phyloP scores from a whole-genome alignment of 92 coral and sea anemone genomes.

The Pocillopora grandis region DNA sequence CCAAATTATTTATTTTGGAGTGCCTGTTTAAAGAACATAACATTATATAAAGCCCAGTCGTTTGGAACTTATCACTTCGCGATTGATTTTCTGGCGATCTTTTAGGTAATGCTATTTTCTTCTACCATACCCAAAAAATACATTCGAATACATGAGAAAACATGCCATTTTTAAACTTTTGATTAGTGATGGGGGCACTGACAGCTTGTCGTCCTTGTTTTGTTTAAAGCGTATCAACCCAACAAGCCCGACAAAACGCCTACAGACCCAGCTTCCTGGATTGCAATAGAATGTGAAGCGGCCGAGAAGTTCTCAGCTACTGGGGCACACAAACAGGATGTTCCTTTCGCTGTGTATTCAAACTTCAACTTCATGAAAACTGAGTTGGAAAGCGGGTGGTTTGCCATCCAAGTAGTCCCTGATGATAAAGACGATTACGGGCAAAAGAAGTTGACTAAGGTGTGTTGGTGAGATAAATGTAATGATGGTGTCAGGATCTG shows the following conservation, averaged over 20 bases:
- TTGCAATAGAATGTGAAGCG: slow-evolving; percentile 85
- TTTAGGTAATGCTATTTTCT: no score
- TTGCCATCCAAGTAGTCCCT: slow-evolving; percentile 72
- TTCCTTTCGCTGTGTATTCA: slow-evolving; percentile 70
- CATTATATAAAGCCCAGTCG: no score
- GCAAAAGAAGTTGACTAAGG: slow-evolving; percentile 72
- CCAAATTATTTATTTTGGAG: no score
- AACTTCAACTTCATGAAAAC: slow-evolving; percentile 67
- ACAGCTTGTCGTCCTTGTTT: neutral
- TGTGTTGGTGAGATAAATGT: neutral
- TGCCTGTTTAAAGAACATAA: no score
- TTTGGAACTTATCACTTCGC: no score
- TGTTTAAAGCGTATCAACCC: slow-evolving; percentile 60
- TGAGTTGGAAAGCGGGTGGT: slow-evolving; percentile 84
- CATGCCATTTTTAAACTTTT: neutral
- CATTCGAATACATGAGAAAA: no score
- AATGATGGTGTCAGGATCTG: neutral
- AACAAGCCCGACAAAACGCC: slow-evolving; percentile 76
- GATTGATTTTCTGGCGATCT: no score
- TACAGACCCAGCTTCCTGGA: slow-evolving; percentile 76
- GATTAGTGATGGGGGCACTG: neutral
- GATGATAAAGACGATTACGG: slow-evolving; percentile 71
- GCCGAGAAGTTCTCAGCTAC: slow-evolving; percentile 76
- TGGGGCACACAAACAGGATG: slow-evolving; percentile 56
- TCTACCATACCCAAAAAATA: no score